A percentile compares a stretch with the other conserved stretches of the same genome.
Conservation (phyloP, 1,140 invertebrate genomes). For the Drosophila nannoptera region DNA sequence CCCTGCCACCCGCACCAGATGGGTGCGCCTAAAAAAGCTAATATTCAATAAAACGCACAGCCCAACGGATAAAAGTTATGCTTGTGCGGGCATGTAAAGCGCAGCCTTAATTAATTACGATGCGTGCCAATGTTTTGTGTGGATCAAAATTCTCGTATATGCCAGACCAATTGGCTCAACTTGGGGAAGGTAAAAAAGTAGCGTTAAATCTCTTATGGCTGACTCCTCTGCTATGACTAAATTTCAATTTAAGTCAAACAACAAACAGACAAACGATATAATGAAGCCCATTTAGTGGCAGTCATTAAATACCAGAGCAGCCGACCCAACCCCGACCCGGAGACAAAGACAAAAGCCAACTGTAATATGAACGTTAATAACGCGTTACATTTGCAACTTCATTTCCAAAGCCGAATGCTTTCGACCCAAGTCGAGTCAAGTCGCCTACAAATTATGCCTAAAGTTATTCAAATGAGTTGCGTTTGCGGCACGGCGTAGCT, state of each 20-base stretch:
- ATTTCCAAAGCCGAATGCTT: constrained; percentile 40
- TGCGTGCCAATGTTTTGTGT: constrained; percentile 9
- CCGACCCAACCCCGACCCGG: neutral
- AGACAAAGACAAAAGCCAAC: constrained; percentile 47
- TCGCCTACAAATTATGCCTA: constrained; percentile 76
- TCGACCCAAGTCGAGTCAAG: constrained; percentile 55
- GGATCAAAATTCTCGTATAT: constrained; percentile 4
- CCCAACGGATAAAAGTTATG: constrained; percentile 51
- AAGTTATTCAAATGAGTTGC: constrained; percentile 76
- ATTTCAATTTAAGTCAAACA: constrained; percentile 67
- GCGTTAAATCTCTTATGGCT: constrained; percentile 64
- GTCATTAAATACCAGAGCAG: constrained; percentile 66
- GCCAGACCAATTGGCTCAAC: neutral
- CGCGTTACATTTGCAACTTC: constrained; percentile 77
- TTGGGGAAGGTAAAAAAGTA: constrained; percentile 37
- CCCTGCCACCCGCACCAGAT: constrained; percentile 14
- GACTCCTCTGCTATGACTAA: constrained; percentile 64
- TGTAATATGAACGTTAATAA: constrained; percentile 75
- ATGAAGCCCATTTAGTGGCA: constrained; percentile 76
- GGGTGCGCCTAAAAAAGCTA: constrained; percentile 51
- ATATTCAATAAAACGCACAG: constrained; percentile 66
- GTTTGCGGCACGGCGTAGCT: constrained; percentile 33
- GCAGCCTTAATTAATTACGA: constrained; percentile 68
- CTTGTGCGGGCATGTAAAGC: constrained; percentile 66
- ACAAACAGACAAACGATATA: constrained; percentile 63